Evolutionary conservation across 2,888 invertebrate species (phyloP).

Genomic region (Gonocerus acuteangulatus): DNA sequence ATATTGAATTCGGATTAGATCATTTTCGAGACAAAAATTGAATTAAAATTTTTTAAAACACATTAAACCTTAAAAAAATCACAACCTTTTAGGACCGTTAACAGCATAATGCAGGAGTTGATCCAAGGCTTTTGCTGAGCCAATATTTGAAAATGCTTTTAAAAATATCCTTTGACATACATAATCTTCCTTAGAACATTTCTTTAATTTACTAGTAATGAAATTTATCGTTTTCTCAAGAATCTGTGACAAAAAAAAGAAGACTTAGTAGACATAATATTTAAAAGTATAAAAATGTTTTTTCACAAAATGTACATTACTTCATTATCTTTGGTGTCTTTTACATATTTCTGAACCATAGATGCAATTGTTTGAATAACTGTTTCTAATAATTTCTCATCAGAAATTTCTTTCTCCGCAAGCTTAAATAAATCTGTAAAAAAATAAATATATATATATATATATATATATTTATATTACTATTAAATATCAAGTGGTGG

Average conservation of each 20-base stretch:
- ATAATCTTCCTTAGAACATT: conserved; percentile 47
- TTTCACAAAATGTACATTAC: neutral
- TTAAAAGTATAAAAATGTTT: neutral
- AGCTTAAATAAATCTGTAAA: conserved; percentile 47
- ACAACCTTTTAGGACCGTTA: conserved; percentile 45
- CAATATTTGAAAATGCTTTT: conserved; percentile 58
- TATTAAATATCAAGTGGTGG: too few species aligned
- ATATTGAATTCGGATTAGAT: too few species aligned
- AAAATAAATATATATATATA: neutral
- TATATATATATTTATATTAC: too few species aligned
- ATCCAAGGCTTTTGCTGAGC: conserved; percentile 40
- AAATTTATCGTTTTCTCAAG: conserved; percentile 44
- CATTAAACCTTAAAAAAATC: too few species aligned
- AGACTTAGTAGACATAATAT: neutral
- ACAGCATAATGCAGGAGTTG: conserved; percentile 51
- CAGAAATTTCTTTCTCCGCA: conserved; percentile 41
- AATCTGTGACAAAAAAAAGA: conserved; percentile 41
- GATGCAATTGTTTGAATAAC: conserved; percentile 57
- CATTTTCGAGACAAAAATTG: too few species aligned
- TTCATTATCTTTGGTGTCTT: conserved; percentile 9
- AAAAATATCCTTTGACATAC: conserved; percentile 55
- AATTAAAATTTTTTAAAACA: too few species aligned
- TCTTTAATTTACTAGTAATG: conserved; percentile 44
- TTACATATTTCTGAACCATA: conserved; percentile 45
- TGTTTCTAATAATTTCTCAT: conserved; percentile 58